Percentiles rank a stretch among this genome's conserved stretches.
phyloP scores from a whole-genome alignment of 1,140 invertebrate species.

The Pseudomyrmex pallidus region DNA sequence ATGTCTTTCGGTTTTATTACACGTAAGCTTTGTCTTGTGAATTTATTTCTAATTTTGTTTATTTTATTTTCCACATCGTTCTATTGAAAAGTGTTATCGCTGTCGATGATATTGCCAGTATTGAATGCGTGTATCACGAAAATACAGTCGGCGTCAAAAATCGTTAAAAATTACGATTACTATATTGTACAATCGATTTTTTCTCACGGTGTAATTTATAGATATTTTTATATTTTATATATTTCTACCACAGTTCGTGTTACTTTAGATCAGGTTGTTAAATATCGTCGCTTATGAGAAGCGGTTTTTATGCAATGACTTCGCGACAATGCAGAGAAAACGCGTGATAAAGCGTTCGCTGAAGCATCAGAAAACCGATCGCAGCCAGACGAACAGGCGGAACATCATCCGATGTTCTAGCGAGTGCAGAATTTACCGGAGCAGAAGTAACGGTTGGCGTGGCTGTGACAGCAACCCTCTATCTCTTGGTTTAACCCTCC shows the following conservation, averaged over 20 bases:
- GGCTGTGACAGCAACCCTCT: constrained; percentile 82
- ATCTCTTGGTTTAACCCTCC: constrained; percentile 75
- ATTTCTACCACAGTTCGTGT: not conserved
- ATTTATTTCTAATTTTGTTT: not conserved
- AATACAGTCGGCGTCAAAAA: too few species aligned
- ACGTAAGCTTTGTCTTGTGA: too few species aligned
- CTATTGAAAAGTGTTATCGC: not conserved
- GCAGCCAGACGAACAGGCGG: constrained; percentile 64
- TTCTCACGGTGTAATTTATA: not conserved
- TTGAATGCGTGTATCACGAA: too few species aligned
- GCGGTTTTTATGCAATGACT: constrained; percentile 32
- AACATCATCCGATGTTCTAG: constrained; percentile 73
- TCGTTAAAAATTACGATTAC: too few species aligned
- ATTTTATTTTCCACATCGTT: not conserved
- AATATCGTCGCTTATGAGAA: constrained; percentile 9
- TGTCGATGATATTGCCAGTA: too few species aligned
- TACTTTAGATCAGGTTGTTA: not conserved
- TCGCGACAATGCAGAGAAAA: not conserved
- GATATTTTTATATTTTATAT: not conserved
- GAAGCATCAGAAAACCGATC: constrained; percentile 70
- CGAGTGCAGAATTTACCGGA: constrained; percentile 80
- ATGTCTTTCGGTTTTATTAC: too few species aligned
- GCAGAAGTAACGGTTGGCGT: constrained; percentile 84
- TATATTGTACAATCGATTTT: not conserved
- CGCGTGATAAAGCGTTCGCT: constrained; percentile 41